Conservation (phyloP, 2,888 invertebrate genomes). For the Microctonus hyperodae region DNA sequence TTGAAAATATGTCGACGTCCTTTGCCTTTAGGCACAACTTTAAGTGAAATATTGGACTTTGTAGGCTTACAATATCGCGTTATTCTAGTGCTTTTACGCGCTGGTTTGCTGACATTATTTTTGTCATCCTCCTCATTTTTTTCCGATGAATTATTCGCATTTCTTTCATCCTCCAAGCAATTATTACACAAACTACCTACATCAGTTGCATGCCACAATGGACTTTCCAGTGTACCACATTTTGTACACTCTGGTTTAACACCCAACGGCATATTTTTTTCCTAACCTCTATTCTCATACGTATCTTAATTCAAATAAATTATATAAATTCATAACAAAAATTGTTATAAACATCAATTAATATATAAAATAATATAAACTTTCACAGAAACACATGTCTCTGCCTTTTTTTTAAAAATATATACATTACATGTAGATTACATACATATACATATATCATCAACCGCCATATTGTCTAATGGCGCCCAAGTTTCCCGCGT, state of each 20-base stretch:
- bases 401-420: not conserved
- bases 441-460: no score
- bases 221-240: slow-evolving; percentile 74
- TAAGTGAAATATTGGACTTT: slow-evolving; percentile 53
- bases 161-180: slow-evolving; percentile 70
- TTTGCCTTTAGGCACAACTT: slow-evolving; percentile 71
- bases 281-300: not conserved
- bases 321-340: not conserved
- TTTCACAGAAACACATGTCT: no score
- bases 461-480: slow-evolving; percentile 2
- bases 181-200: slow-evolving; percentile 80
- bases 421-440: no score
- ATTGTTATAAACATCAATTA: not conserved
- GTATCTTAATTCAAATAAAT: not conserved
- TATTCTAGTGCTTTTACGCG: slow-evolving; percentile 70
- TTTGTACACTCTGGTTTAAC: slow-evolving; percentile 73
- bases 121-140: slow-evolving; percentile 56
- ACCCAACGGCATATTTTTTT: slow-evolving; percentile 64
- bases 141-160: slow-evolving; percentile 47
- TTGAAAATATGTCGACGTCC: slow-evolving; percentile 82
- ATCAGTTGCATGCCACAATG: slow-evolving; percentile 79
- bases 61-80: slow-evolving; percentile 67
- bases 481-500: not conserved
- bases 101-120: slow-evolving; percentile 58
- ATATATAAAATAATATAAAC: not conserved